Percentiles rank a stretch among this genome's conserved stretches.
Evolutionary conservation across 2,113 vertebrate species (phyloP).

Genomic region (Microtus richardsoni): DNA sequence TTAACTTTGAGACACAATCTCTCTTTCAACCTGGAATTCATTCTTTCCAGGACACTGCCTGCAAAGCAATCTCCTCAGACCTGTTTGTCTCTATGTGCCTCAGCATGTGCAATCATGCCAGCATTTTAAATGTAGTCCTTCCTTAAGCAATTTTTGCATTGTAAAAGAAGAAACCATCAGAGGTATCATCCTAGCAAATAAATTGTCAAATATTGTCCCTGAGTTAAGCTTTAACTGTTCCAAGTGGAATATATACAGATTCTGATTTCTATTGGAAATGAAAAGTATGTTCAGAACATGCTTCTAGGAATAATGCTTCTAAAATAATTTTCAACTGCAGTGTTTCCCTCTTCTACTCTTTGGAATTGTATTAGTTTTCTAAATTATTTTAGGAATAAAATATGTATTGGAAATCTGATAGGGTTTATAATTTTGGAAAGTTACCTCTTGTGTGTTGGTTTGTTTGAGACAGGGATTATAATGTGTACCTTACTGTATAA

Average conservation of each 20-base stretch:
- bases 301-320: not conserved
- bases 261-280: not conserved
- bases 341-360: not conserved
- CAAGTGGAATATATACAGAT: not conserved
- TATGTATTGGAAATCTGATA: not conserved
- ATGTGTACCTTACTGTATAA: not conserved
- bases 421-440: not conserved
- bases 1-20: not conserved
- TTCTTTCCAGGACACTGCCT: accelerated
- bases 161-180: not conserved
- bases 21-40: not conserved
- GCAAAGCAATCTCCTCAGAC: not conserved
- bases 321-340: not conserved
- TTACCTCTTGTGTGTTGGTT: not conserved
- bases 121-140: not conserved
- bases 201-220: not conserved
- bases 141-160: not conserved
- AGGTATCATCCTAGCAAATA: not conserved
- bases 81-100: not conserved
- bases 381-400: not conserved
- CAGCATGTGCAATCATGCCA: not conserved
- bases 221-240: not conserved
- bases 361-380: not conserved
- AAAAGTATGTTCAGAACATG: not conserved
- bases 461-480: not conserved